Evolutionary conservation across 37 sponge, comb jelly and placozoan genomes (phyloP), one percentile per base, ranked within the genome.

Genomic region (Aplysina aerophoba): DNA sequence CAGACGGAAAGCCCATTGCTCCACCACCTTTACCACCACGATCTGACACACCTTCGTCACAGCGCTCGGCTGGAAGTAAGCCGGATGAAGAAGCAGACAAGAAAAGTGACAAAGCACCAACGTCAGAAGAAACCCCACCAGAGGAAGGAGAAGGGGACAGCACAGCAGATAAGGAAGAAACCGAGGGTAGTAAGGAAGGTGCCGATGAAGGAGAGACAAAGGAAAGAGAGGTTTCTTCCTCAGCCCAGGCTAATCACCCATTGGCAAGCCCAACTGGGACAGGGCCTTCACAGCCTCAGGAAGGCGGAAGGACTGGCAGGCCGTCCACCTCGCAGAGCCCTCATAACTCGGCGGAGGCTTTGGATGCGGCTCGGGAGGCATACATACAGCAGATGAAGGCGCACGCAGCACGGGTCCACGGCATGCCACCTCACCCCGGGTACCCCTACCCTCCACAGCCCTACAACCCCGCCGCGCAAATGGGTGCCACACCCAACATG

Each of bases 1-100:
- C 50, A 57, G 61, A 88, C 22, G 39, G 81, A 31, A 66, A 61
- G 27, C 22, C 41, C 80, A 85, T 50, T 74, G 65, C 24, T 13
- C 38, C 27, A 60, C 38, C 27, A 60, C 64, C 64, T 40, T 12
- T 21, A 62, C 19, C 65, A 31, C 62, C 22, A 0, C 19, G 16
- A 24, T 1, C 58, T 34, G 65, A 68, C 16, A 50, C 62, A 53
- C 79, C 78, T 41, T 69, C 60, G 27, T 66, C 81, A 19, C 71
- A 33, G 13, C 53, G 37, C 15, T 55, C 60, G 0, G 56, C 15
- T 5, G 64, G 55, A 21, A 75, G 53, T 15, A 75, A 24, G 78
- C 0, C 1, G 21, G 71, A 80, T n/a, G 75, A 44, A 6, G 54
- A 83, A 33, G 83, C 21, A 38, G 83, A 84, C 35, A 71, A 69